Evolutionary conservation across 2,797 vertebrate genomes (phyloP), one percentile per base, ranked within the genome.

Genomic region (Phalanger gymnotis): DNA sequence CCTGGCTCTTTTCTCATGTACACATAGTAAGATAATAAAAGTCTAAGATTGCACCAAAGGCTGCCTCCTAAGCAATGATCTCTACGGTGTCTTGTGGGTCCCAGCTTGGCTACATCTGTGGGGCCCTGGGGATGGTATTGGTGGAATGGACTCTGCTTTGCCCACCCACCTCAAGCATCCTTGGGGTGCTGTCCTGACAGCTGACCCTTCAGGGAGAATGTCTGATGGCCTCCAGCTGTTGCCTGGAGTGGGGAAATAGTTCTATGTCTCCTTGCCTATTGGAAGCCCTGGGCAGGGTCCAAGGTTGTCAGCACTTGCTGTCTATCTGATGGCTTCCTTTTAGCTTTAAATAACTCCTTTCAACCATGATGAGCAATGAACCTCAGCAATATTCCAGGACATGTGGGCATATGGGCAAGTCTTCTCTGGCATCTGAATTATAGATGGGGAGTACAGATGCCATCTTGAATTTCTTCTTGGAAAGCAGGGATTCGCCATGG

Each of bases 401-500:
- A 90, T 90, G 28, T 90, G 90, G 52, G 30, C 52, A 54, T 53
- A 34, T 87, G 25, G 40, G 73, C 73, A 87, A 51, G 73, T 87
- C 73, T 25, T 87, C 73, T 87, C 25, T 53, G 53, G 90, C 90
- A 90, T 90, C 90, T 90, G 90, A 90, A 90, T 54, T 53, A 54
- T 53, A 90, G 90, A 90, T 90, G 90, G 51, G 52, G 28, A 53
- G 66, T 94, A 40, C 54, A 92, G 90, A 58, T 55, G 73, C 90
- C 61, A 89, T 87, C 81, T 95, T 96, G 54, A 90, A 61, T 61
- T 93, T 96, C 81, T 66, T 34, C 52, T 93, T 5, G 89, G 54
- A 94, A 92, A 92, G 81, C 40, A 91, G 90, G 94, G 53, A 94
- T 93, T 73, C 52, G 3, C 40, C 40, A 47, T 81, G 40, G 40